Conservation (phyloP, 1,140 invertebrate species). For the Ceratosolen fusciceps region DNA sequence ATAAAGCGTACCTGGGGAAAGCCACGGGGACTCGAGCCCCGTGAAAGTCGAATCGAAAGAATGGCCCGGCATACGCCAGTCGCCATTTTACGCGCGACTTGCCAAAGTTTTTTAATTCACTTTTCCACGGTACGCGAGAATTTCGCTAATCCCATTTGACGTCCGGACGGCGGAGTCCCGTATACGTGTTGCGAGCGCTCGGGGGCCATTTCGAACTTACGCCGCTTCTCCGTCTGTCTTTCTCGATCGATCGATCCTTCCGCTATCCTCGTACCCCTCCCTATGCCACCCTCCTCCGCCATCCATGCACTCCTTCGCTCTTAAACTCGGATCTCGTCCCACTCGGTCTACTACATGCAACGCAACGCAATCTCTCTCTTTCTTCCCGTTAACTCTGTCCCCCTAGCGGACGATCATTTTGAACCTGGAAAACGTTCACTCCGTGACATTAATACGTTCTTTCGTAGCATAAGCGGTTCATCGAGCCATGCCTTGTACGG, state of each 20-base stretch:
- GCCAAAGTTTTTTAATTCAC: conserved; percentile 46
- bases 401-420: not conserved
- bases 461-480: no score
- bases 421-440: not conserved
- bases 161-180: not conserved
- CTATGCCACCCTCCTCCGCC: no score
- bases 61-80: not conserved
- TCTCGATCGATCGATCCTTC: conserved; percentile 22
- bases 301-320: no score
- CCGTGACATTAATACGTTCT: no score
- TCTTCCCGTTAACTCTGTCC: not conserved
- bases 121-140: not conserved
- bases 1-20: not conserved
- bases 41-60: not conserved
- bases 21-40: not conserved
- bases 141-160: conserved; percentile 17
- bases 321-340: no score
- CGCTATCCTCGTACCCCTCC: not conserved
- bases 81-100: conserved; percentile 24
- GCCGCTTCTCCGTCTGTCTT: not conserved
- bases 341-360: no score
- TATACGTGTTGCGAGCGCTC: not conserved
- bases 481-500: no score
- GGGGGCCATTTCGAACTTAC: not conserved
- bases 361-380: no score